Evolutionary conservation across 1,140 invertebrate genomes (phyloP).

Genomic region (Carposina sasakii): DNA sequence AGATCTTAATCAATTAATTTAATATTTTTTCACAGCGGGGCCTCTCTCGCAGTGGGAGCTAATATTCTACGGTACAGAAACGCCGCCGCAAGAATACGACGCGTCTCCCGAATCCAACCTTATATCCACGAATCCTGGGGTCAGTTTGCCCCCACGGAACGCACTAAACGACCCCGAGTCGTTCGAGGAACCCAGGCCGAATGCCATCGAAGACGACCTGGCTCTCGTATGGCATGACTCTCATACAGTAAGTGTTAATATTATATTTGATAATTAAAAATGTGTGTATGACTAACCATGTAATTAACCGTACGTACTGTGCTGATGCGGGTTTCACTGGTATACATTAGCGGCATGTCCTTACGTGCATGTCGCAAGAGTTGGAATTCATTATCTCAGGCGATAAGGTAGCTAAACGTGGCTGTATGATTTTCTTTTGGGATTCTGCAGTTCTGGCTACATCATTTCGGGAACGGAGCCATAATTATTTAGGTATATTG

Average conservation of each 20-base stretch:
- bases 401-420: too few species aligned
- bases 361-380: too few species aligned
- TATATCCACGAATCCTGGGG: constrained; percentile 14
- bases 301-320: too few species aligned
- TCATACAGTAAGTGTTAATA: constrained; percentile 39
- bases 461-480: too few species aligned
- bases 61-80: constrained; percentile 84
- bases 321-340: too few species aligned
- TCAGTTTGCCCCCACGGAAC: constrained; percentile 27
- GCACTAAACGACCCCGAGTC: constrained; percentile 26
- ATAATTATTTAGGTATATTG: too few species aligned
- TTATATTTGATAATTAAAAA: background rate
- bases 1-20: too few species aligned
- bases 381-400: too few species aligned
- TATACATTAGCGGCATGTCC: too few species aligned
- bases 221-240: constrained; percentile 52
- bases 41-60: constrained; percentile 80
- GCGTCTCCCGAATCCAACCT: constrained; percentile 42
- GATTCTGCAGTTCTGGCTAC: too few species aligned
- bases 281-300: background rate
- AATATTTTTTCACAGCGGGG: constrained; percentile 42
- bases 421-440: too few species aligned
- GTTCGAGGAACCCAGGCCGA: constrained; percentile 38
- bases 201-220: constrained; percentile 50
- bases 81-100: constrained; percentile 73